Base-by-base conservation (phyloP, 2,113 vertebrate species). In the Sitta europaea region DNA sequence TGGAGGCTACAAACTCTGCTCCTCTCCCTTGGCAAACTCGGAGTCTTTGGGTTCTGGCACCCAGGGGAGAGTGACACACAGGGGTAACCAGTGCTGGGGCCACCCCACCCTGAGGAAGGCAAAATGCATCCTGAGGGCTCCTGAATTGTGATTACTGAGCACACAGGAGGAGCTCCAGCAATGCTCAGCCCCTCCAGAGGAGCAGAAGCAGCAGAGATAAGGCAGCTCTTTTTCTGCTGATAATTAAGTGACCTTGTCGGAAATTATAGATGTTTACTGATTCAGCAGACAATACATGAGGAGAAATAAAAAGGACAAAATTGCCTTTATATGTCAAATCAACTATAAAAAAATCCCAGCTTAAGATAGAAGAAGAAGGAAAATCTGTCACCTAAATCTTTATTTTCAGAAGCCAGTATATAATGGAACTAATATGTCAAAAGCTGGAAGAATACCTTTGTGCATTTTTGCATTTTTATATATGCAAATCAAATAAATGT, bases 191-290 rank as follows among this genome's bases (percentile, higher is more conserved):
- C 54, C 87, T 66, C 61, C 14, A 81, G 81, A 88, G 54, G 36
- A 63, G 55, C 68, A 86, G 65, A 58, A 38, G 78, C 70, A 58
- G 74, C n/a, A 83, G 51, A 84, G 92, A 90, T 71, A 88, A 88
- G 53, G 68, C 47, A 71, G 58, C 51, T 53, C 48, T 68, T 71
- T 79, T 84, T 50, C 71, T 2, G 6, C 67, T 38, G 78, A 84
- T 93, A 96, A 98, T 97, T 97, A 97, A 94, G 71, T 85, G 94
- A 92, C 95, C 96, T 97, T 90, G 85, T 96, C 94, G 95, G 94
- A 90, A 97, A 94, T 93, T 73, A 86, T 87, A 96, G 92, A 94
- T 93, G 86, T 62, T 96, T 95, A 92, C 76, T 58, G 75, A 86
- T 89, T 95, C 88, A 86, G 55, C 9, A 42, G 82, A 82, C 91